Evolutionary conservation across 2,888 invertebrate genomes (phyloP).

Genomic region (Pachymerium ferrugineum): DNA sequence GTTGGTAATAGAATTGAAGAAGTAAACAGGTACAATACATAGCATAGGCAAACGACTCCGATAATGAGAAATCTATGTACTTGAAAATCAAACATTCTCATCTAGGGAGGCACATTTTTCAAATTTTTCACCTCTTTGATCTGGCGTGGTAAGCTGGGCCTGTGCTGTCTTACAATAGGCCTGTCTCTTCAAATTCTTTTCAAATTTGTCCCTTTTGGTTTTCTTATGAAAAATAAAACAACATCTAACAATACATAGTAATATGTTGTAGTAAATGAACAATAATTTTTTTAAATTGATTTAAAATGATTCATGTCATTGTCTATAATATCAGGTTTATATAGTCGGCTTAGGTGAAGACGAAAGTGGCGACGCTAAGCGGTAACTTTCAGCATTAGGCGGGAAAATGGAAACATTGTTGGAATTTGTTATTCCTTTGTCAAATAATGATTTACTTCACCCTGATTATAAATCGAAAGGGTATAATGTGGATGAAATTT

Average conservation of each 20-base stretch:
- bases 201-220: too few species aligned
- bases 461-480: background rate
- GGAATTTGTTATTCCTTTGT: background rate
- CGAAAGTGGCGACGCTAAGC: background rate
- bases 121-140: background rate
- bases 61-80: background rate
- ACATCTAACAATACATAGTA: too few species aligned
- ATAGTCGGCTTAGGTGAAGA: too few species aligned
- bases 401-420: background rate
- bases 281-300: too few species aligned
- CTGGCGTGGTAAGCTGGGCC: background rate
- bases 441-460: background rate
- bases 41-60: background rate
- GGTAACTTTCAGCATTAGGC: too few species aligned
- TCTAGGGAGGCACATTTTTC: background rate
- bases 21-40: background rate
- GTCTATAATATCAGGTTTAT: too few species aligned
- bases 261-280: too few species aligned
- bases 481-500: background rate
- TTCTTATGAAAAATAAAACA: too few species aligned
- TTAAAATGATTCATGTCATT: too few species aligned
- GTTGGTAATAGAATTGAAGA: background rate
- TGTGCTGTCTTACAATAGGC: too few species aligned
- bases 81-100: background rate
- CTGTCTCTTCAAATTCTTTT: too few species aligned